Base-by-base conservation (phyloP, 2,797 vertebrate species). In the Dermochelys coriacea region DNA sequence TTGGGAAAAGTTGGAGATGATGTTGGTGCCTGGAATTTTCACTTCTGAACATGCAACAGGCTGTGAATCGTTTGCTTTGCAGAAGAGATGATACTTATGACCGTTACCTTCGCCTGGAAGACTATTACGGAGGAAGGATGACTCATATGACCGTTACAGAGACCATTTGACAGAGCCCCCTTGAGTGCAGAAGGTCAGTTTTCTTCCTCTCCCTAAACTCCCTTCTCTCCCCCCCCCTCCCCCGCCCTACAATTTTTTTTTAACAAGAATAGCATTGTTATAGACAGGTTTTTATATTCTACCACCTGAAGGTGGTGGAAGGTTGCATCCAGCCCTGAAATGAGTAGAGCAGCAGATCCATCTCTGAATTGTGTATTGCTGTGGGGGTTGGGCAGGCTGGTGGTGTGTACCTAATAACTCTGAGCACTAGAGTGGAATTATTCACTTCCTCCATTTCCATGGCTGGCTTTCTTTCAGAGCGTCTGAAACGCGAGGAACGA, bases 101-200 rank as follows among this genome's bases (percentile, higher is more conserved):
- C 80, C 97, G 99, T 18, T 99, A 98, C 92, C 97, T 98, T 82
- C 98, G 99, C 34, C 85, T 98, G 1, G 98, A 99, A 0, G 99
- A 99, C 55, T 98, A 98, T 91, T 99, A 98, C 98, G 99, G 45
- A 99, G 99, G 95, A 99, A 99, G 94, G 99, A 99, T 0, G 99
- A 99, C 12, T 85, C 98, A 2, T 99, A 98, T 0, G 99, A 99
- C 7, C 98, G 98, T 41, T 99, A 98, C 96, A 98, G 98, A 91
- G 99, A 99, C 2, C 98, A 98, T 98, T 99, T 98, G 99, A 99
- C 29, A 98, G 99, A 98, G 98, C 78, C 5, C 97, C 97, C 2
- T 94, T 98, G 84, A 99, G 98, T 50, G 91, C 98, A 12, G 99
- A 99, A 87, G 99, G 99, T 99, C 94, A 93, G 96, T 96, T 88